Base-by-base conservation (phyloP, 2,888 invertebrate species). In the Drosophila mercatorum region DNA sequence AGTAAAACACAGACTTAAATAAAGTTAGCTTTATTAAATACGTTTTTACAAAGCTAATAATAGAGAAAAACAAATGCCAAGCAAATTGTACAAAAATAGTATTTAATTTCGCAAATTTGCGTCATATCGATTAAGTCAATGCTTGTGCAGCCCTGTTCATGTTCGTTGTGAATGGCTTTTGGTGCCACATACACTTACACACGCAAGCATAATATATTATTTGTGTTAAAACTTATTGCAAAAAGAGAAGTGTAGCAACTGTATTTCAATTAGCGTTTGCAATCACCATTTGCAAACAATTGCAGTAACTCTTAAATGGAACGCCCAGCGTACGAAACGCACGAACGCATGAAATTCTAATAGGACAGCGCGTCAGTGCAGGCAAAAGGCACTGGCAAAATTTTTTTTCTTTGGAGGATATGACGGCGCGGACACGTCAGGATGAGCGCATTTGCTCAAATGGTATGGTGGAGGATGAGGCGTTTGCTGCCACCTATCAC, bases 401-500 rank as follows among this genome's bases (percentile, higher is more conserved):
- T 43, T 59, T 58, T 58, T 59, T 40, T 47, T 51, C 49, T 59
- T 51, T 17, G 12, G 51, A 73, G 78, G 83, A 76, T 56, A 86
- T 86, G 85, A 73, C 82, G 75, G 72, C 87, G 67, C 87, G 80
- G 72, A 78, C 81, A 71, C 86, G 74, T 72, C 86, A 81, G 79
- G 86, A 87, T 79, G 86, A 85, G 69, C 81, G 81, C 31, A 63
- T 75, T 8, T 60, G 80, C 66, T 66, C 72, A 17, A 72, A 68
- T 55, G 86, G 78, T 47, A 69, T 72, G 36, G 70, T 62, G n/a
- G 78, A 72, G 47, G 65, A 79, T 36, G 81, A 81, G 44, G 53
- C 63, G 8, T 55, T 74, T 26, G 60, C 63, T 10, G 58, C 73
- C 57, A 31, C 68, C 28, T 83, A 82, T 65, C 85, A 73, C 34